Evolutionary conservation across 2,888 invertebrate species (phyloP), one percentile per base, ranked within the genome.

Genomic region (Myopa tessellatipennis): DNA sequence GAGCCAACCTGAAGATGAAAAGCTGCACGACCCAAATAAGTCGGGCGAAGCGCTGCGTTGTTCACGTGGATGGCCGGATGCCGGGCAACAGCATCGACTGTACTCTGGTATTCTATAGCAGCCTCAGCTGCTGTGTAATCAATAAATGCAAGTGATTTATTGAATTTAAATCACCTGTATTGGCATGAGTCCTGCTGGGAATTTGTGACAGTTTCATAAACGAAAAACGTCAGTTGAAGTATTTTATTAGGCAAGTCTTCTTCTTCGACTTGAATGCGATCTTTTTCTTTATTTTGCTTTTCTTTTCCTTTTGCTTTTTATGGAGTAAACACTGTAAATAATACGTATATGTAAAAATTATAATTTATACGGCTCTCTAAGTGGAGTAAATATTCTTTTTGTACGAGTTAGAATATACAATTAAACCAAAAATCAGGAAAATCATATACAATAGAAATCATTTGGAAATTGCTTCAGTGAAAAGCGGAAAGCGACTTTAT

Each of bases 131-230:
- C 81, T 80, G 77, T 83, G 83, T 83, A 85, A 85, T 84, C 87
- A 86, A 83, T 82, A 82, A 79, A 79, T 82, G 82, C 83, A 82
- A 83, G 87, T 87, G 87, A 87, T 87, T 87, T 87, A 87, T 87
- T 87, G 87, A 87, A 86, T 87, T 87, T 87, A 87, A 87, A 87
- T 87, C 87, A 87, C 86, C 87, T 87, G 87, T 86, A 87, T 87
- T 87, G 87, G 88, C 87, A 87, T 84, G 84, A 85, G 83, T 86
- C 87, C 87, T 88, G 87, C 87, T 87, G 87, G 86, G 87, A 87
- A 85, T 87, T 87, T 87, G 87, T 87, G 87, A 87, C 87, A 87
- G 88, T 87, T 87, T 87, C 82, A 87, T 88, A 87, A 87, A 87
- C 88, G 87, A 87, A 87, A 87, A 87, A 87, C 85, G 87, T 86